phyloP scores from a whole-genome alignment of 2,888 invertebrate genomes.

The Mimas tiliae region DNA sequence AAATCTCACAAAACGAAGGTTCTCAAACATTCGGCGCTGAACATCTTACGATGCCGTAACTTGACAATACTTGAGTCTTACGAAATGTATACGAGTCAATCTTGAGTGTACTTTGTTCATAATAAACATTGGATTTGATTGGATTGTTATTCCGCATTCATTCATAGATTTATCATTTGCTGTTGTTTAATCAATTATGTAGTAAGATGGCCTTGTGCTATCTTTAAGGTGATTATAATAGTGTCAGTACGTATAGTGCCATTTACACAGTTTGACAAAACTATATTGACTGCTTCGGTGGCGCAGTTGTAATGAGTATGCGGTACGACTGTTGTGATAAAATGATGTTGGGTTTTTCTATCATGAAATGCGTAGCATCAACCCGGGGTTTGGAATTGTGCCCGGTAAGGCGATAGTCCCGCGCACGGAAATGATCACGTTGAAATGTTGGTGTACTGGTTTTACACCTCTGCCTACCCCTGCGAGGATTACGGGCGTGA shows the following conservation, averaged over 20 bases:
- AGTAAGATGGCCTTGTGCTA: background rate
- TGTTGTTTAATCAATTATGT: background rate
- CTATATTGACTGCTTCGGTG: too few species aligned
- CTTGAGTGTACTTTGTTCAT: background rate
- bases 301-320: too few species aligned
- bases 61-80: conserved; percentile 43
- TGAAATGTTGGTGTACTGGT: too few species aligned
- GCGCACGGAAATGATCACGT: too few species aligned
- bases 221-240: background rate
- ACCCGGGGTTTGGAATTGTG: too few species aligned
- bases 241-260: background rate
- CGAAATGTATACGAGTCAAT: conserved; percentile 5
- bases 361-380: too few species aligned
- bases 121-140: conserved; percentile 17
- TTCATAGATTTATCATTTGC: conserved; percentile 1
- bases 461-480: too few species aligned
- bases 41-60: conserved; percentile 31
- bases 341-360: too few species aligned
- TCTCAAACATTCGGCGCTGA: conserved; percentile 49
- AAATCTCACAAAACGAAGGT: conserved; percentile 49
- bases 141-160: background rate
- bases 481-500: too few species aligned
- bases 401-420: too few species aligned
- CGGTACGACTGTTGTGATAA: too few species aligned
- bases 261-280: background rate